These are phyloP conservation scores for Eupithecia tripunctaria DNA, from an alignment of 2,888 invertebrate genomes.

Conservation along the genomic window DNA sequence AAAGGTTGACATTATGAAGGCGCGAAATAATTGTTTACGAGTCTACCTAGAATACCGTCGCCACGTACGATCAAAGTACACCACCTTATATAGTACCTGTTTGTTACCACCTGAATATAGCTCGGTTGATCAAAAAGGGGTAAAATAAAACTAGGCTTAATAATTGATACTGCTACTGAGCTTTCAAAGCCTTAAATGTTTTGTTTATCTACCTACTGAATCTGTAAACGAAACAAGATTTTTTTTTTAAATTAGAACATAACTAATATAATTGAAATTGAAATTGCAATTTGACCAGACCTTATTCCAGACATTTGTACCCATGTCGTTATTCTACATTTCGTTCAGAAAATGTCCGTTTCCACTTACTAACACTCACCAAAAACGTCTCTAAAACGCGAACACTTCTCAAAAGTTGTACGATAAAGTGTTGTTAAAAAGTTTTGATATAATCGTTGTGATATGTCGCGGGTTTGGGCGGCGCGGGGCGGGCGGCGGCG, in stretches of 20 bases:
- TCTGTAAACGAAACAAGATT: not conserved
- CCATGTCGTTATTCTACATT: not conserved
- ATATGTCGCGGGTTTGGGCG: constrained; percentile 32
- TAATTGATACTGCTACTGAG: not conserved
- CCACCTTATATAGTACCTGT: not conserved
- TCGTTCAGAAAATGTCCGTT: not conserved
- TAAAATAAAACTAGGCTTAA: not conserved
- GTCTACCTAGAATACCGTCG: not conserved
- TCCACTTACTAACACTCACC: constrained; percentile 2
- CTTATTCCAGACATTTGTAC: not conserved
- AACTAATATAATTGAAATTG: too few relatives aligned
- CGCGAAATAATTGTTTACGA: not conserved
- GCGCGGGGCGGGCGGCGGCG: constrained; percentile 45
- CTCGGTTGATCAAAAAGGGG: not conserved
- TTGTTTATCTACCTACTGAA: not conserved
- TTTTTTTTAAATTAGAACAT: too few relatives aligned
- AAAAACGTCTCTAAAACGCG: constrained; percentile 11
- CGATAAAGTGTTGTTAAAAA: constrained; percentile 10
- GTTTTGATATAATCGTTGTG: constrained; percentile 28
- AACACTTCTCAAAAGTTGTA: not conserved
- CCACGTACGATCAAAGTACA: not conserved
- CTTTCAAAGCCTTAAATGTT: not conserved
- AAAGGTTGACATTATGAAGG: not conserved
- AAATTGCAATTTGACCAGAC: not conserved
- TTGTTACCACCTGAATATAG: not conserved